Percentiles rank a stretch among this genome's conserved stretches.
These are phyloP conservation scores for Axis porcinus DNA, from an alignment of 2,113 vertebrate species.

Conservation along the genomic window DNA sequence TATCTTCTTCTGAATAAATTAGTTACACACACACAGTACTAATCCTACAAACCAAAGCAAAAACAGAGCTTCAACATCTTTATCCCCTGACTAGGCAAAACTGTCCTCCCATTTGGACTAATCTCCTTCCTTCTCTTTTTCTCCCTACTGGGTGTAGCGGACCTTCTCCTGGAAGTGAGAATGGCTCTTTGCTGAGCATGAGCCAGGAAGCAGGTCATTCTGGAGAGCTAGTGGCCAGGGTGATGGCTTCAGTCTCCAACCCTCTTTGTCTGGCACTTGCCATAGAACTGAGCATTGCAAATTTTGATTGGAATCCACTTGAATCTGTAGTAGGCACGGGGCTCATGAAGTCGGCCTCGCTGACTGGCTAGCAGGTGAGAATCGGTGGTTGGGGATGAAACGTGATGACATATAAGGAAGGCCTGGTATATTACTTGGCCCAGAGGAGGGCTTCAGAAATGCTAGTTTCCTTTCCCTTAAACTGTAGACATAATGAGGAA, in stretches of 20 bases:
- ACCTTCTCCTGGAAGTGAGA: conserved; percentile 1
- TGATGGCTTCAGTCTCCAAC: not conserved
- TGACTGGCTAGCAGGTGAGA: not conserved
- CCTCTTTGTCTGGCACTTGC: not conserved
- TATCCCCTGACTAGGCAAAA: conserved; percentile 1
- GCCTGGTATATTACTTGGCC: not conserved
- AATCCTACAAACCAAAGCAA: conserved; percentile 12
- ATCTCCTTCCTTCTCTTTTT: not conserved
- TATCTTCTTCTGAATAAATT: not conserved
- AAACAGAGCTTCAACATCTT: conserved; percentile 26
- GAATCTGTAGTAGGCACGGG: not conserved
- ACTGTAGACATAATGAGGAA: not conserved
- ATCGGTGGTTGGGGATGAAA: not conserved
- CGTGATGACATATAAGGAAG: not conserved
- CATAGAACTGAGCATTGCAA: not conserved
- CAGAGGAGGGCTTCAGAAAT: not conserved
- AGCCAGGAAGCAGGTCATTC: not conserved
- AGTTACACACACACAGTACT: not conserved
- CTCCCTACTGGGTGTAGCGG: not conserved
- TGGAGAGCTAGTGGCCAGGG: not conserved
- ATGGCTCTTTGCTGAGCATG: not conserved
- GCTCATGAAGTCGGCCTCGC: not conserved
- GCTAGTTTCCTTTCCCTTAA: conserved; percentile 4
- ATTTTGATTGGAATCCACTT: not conserved
- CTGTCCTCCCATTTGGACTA: not conserved